phyloP scores from a whole-genome alignment of 1,140 invertebrate species.

The Ceratina australensis region DNA sequence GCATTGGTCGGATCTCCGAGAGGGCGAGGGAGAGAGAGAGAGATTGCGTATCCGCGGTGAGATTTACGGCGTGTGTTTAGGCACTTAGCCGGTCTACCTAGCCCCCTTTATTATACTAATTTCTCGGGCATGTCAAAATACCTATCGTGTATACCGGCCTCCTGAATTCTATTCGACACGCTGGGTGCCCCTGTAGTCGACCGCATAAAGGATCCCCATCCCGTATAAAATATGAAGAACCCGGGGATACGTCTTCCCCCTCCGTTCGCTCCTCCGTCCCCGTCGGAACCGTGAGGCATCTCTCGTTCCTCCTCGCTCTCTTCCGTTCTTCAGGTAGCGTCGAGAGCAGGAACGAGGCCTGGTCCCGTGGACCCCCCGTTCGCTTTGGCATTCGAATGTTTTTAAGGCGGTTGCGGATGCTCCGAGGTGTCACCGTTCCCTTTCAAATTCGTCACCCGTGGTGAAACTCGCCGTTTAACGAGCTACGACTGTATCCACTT shows the following conservation, averaged over 20 bases:
- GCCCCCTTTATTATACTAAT: slow-evolving; percentile 79
- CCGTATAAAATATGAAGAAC: slow-evolving; percentile 72
- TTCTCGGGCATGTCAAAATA: slow-evolving; percentile 78
- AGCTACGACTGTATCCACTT: slow-evolving; percentile 61
- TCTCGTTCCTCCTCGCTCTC: slow-evolving; percentile 45
- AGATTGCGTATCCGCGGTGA: slow-evolving; percentile 21
- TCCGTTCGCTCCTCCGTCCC: background rate
- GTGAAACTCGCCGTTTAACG: slow-evolving; percentile 56
- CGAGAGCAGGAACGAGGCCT: slow-evolving; percentile 44
- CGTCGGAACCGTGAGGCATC: slow-evolving; percentile 67
- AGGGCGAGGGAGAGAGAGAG: slow-evolving; percentile 24
- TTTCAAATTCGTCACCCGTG: slow-evolving; percentile 62
- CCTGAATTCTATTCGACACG: slow-evolving; percentile 72
- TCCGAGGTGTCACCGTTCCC: slow-evolving; percentile 57
- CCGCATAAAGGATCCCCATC: slow-evolving; percentile 69
- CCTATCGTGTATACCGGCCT: slow-evolving; percentile 64
- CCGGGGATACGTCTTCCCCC: slow-evolving; percentile 2
- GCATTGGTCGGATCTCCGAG: slow-evolving; percentile 17
- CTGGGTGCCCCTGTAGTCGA: slow-evolving; percentile 72
- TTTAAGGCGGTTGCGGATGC: slow-evolving; percentile 53
- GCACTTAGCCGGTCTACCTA: slow-evolving; percentile 67
- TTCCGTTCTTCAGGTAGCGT: slow-evolving; percentile 28
- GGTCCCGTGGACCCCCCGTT: slow-evolving; percentile 33
- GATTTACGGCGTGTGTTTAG: slow-evolving; percentile 79
- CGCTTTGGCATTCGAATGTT: slow-evolving; percentile 38